Evolutionary conservation across 1,140 invertebrate genomes (phyloP).

Genomic region (Berghia stephanieae): DNA sequence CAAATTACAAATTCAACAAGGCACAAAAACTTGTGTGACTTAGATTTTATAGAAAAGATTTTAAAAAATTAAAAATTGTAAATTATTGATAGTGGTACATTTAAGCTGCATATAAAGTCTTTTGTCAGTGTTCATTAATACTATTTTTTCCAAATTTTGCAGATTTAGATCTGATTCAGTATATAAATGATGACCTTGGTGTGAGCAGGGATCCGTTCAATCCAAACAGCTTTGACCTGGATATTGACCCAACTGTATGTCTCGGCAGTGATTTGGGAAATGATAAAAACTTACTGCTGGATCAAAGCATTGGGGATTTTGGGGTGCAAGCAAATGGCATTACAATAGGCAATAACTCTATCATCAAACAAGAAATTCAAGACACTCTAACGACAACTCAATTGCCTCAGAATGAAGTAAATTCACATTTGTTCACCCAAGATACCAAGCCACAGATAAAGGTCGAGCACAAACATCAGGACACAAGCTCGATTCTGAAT

Average conservation of each 20-base stretch:
- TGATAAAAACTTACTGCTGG: constrained; percentile 11
- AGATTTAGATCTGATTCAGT: constrained; percentile 28
- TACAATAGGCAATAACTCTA: neutral
- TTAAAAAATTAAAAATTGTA: neutral
- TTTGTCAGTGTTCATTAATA: neutral
- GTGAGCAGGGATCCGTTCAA: constrained; percentile 22
- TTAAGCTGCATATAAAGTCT: neutral
- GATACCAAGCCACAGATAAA: neutral
- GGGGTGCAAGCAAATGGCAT: neutral
- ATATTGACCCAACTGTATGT: no score
- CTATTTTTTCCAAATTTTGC: neutral
- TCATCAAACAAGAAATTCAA: neutral
- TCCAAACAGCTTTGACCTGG: constrained; percentile 11
- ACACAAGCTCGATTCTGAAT: neutral
- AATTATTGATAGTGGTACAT: neutral
- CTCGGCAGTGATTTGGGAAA: constrained; percentile 9
- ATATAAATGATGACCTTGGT: neutral
- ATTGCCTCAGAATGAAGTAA: constrained; percentile 16
- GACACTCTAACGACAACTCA: neutral
- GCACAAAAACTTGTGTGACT: no score
- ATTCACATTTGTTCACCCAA: neutral
- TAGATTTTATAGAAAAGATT: neutral
- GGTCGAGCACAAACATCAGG: neutral
- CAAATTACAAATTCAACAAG: no score
- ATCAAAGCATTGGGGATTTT: constrained; percentile 1